Base-by-base conservation (phyloP, 1,140 invertebrate species). In the Apis dorsata region DNA sequence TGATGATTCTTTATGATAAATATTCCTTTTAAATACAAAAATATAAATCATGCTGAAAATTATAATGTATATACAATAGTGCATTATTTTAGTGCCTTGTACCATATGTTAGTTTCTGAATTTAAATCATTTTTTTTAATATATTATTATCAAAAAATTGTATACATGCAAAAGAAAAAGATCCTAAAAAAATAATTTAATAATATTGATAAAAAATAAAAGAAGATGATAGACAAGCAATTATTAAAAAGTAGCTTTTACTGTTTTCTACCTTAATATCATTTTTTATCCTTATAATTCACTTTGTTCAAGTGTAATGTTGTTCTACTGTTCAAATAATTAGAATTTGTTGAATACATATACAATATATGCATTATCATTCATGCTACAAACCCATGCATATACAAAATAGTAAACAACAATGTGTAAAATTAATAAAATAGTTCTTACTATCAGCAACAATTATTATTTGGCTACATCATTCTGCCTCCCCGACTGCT, bases 401-500 rank as follows among this genome's bases (percentile, higher is more conserved):
- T 49, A 24, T 57, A 63, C 60, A 57, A 44, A 44, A 79, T 66
- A 77, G 17, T 55, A 71, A 85, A 81, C 63, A 88, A 83, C 81
- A 55, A 83, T 59, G 70, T 84, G 59, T 82, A 81, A 85, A 90
- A 89, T 90, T 85, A 85, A 90, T 90, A 88, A 89, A 90, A 86
- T 85, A 83, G 84, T 91, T 81, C 93, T 94, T 94, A 94, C 93
- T 93, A 93, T 93, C 91, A 81, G 88, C 86, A 93, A 94, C 85
- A 92, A 93, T 92, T 93, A 91, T 94, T 94, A 94, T 92, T 93
- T 93, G 92, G 92, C 91, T 93, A 93, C 87, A 81, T 93, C 93
- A 93, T 93, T 94, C 90, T 91, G 91, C 92, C 89, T 92, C 92
- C 91, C 92, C 90, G 90, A 93, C 92, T 94, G 93, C 93, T 93